Conservation (phyloP, 2,888 invertebrate species). For the Ptychoptera contaminata region DNA sequence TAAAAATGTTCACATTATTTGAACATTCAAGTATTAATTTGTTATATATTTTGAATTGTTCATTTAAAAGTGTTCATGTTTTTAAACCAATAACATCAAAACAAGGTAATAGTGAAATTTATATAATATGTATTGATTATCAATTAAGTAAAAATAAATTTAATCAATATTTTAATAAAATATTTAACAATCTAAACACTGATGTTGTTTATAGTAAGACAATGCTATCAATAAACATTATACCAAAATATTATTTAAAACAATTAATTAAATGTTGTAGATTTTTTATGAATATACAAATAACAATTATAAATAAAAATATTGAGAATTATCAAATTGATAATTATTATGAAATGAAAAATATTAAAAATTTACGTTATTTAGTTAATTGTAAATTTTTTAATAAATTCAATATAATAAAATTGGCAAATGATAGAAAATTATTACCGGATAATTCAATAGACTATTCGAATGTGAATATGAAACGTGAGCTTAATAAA, state of each 20-base stretch:
- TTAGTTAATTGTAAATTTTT: too few relatives aligned
- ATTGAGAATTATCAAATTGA: constrained; percentile 38
- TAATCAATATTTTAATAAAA: constrained; percentile 6
- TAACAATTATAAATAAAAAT: constrained; percentile 49
- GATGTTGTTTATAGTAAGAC: too few relatives aligned
- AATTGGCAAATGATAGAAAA: too few relatives aligned
- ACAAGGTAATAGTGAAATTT: constrained; percentile 88
- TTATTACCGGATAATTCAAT: too few relatives aligned
- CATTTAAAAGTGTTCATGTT: constrained; percentile 55
- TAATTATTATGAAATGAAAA: too few relatives aligned
- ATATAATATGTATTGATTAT: constrained; percentile 52
- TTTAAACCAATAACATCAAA: constrained; percentile 89
- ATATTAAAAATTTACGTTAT: too few relatives aligned
- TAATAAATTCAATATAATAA: too few relatives aligned
- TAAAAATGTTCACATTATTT: constrained; percentile 85
- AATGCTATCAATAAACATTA: constrained; percentile 40
- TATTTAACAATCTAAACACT: too few relatives aligned
- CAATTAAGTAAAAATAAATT: constrained; percentile 13
- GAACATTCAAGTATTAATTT: constrained; percentile 67
- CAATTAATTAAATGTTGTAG: constrained; percentile 47
- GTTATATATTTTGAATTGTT: constrained; percentile 60
- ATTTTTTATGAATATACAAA: constrained; percentile 52
- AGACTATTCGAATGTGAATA: too few relatives aligned
- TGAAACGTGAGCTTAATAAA: too few relatives aligned
- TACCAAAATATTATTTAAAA: constrained; percentile 46